phyloP scores from a whole-genome alignment of 2,113 vertebrate genomes.

The Turdus rufiventris region DNA sequence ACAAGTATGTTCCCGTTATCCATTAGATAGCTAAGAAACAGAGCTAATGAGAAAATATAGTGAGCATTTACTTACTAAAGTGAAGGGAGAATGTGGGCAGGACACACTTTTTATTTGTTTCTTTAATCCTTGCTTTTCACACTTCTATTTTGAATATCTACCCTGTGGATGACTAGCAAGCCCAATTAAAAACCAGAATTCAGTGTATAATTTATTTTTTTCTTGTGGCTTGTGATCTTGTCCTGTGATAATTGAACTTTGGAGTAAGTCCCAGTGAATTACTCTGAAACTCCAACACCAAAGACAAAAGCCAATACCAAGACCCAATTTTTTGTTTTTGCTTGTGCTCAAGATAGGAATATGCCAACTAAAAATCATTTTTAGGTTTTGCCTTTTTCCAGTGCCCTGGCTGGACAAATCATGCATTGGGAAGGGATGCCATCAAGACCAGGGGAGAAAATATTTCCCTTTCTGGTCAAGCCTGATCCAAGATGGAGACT shows the following conservation, averaged over 20 bases:
- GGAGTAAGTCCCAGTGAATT: neutral
- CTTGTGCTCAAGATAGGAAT: neutral
- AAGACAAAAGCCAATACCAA: neutral
- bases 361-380: neutral
- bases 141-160: neutral
- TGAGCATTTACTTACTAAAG: neutral
- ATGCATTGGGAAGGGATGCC: neutral
- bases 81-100: neutral
- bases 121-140: neutral
- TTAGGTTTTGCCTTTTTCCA: neutral
- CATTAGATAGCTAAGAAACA: neutral
- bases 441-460: fast-evolving
- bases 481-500: neutral
- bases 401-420: neutral
- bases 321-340: neutral
- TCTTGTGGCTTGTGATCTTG: neutral
- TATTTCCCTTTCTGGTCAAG: neutral
- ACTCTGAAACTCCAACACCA: neutral
- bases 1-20: neutral
- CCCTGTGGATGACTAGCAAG: neutral
- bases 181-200: neutral
- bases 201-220: neutral
- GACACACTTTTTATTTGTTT: neutral
- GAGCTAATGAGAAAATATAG: neutral
- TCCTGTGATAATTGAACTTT: neutral